Evolutionary conservation across 1,140 invertebrate genomes (phyloP).

Genomic region (Lepeophtheirus salmonis): DNA sequence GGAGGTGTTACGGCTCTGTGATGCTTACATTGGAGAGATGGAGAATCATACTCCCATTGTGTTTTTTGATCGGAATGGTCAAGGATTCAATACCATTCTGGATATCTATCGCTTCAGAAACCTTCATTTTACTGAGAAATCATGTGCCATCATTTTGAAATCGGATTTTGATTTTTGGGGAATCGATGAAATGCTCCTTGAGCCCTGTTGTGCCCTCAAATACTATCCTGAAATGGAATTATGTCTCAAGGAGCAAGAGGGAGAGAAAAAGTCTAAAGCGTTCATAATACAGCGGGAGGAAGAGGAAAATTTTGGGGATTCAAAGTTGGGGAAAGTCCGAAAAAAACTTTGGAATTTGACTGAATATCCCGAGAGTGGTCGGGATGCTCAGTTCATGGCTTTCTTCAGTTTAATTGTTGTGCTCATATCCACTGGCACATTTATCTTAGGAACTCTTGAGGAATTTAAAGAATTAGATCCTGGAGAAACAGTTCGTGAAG

Average conservation of each 20-base stretch:
- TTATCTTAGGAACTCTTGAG: neutral
- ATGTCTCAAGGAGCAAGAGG: constrained; percentile 10
- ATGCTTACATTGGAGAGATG: neutral
- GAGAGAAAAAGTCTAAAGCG: neutral
- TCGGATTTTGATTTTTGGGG: constrained; percentile 12
- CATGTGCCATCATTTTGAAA: constrained; percentile 8
- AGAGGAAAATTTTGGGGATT: constrained; percentile 16
- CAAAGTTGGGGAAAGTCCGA: constrained; percentile 3
- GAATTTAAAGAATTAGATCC: constrained; percentile 5
- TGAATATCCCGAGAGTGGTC: constrained; percentile 13
- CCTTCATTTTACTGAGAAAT: constrained; percentile 12
- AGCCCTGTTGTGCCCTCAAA: constrained; percentile 17
- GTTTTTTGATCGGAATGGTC: constrained; percentile 8
- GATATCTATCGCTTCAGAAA: constrained; percentile 3
- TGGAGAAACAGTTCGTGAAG: neutral
- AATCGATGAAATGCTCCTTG: constrained; percentile 16
- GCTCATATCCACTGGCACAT: constrained; percentile 10
- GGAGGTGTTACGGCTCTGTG: constrained; percentile 5
- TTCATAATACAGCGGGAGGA: neutral
- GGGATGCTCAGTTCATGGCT: constrained; percentile 2
- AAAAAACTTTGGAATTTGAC: constrained; percentile 17
- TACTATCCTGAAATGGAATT: constrained; percentile 18
- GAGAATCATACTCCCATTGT: neutral
- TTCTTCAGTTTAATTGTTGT: neutral
- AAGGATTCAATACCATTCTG: constrained; percentile 9